Evolutionary conservation across 2,113 vertebrate genomes (phyloP), one percentile per base, ranked within the genome.

Genomic region (Gadus chalcogrammus): DNA sequence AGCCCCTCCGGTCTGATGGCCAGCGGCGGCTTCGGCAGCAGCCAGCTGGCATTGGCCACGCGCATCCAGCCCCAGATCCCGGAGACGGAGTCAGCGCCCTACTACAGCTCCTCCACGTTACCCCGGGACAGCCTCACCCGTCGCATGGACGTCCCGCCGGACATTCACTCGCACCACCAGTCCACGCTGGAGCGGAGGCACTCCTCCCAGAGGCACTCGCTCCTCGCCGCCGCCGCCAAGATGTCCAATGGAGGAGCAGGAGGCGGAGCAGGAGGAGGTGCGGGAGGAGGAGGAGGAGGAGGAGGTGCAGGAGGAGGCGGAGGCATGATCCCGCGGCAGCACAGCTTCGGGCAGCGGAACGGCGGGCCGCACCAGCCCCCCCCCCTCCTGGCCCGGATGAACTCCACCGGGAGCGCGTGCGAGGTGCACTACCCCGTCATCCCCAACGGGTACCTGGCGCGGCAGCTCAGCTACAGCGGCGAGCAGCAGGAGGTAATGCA

Each of bases 61-160:
- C 89, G 92, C 13, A 84, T 93, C 20, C 94, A 93, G 58, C 93
- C 93, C 15, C 90, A 93, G 17, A 92, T 93, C 68, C 94, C 92
- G 0, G 90, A 91, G 71, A 90, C 92, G 0, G 88, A 93, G 68
- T 92, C 89, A 0, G 87, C 91, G 0, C 91, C 91, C 0, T 93
- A 94, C 78, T 94, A 93, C 65, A 93, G 92, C 87, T 88, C 93
- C 0, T 92, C 94, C 68, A 93, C 93, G 0, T 83, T 94, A 15
- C 93, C 93, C 0, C 85, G 93, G 60, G 94, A 95, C 79, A 91
- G 94, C 64, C 91, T 93, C 31, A 94, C 94, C 0, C 88, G 94
- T 16, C 87, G 95, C 77, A 92, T 96, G 89, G 95, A 96, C 22
- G 90, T 95, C 3, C 95, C 94, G 1, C 95, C 95, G 0, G 94